A percentile compares a stretch with the other conserved stretches of the same genome.
Conservation (phyloP, 2,797 vertebrate genomes). For the Morelia viridis region DNA sequence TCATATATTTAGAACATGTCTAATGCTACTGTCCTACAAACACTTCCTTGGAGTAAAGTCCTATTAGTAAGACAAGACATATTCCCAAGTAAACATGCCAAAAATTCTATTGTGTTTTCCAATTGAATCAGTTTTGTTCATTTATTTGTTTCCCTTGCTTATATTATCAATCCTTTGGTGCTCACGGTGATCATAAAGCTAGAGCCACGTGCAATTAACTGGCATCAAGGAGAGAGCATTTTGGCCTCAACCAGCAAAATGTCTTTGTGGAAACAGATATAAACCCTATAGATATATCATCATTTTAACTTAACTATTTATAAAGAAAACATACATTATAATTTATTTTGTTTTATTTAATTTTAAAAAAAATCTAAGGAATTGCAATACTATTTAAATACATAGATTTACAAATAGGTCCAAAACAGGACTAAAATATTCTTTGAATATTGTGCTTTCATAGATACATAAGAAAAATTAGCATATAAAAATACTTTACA, state of each 20-base stretch:
- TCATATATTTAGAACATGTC: background rate
- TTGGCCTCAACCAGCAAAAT: background rate
- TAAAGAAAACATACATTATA: slow-evolving; percentile 7
- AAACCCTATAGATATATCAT: background rate
- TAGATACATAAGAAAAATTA: slow-evolving; percentile 85
- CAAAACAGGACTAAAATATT: slow-evolving; percentile 78
- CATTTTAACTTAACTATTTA: background rate
- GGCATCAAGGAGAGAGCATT: background rate
- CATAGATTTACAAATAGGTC: slow-evolving; percentile 78
- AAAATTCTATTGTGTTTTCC: background rate
- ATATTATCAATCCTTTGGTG: background rate
- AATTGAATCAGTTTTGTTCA: background rate
- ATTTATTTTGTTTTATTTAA: slow-evolving; percentile 76
- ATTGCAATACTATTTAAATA: slow-evolving; percentile 79
- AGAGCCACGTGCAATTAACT: background rate
- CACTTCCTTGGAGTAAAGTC: background rate
- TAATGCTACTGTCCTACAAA: background rate
- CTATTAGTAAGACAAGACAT: background rate
- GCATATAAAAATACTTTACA: slow-evolving; percentile 93
- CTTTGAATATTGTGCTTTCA: slow-evolving; percentile 80
- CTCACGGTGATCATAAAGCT: background rate
- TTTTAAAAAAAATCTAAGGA: slow-evolving; percentile 78
- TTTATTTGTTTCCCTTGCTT: background rate
- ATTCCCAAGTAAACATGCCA: background rate
- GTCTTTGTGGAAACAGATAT: background rate